Percentiles rank a stretch among this genome's conserved stretches.
Conservation (phyloP, 2,797 vertebrate genomes). For the Gouania willdenowi region DNA sequence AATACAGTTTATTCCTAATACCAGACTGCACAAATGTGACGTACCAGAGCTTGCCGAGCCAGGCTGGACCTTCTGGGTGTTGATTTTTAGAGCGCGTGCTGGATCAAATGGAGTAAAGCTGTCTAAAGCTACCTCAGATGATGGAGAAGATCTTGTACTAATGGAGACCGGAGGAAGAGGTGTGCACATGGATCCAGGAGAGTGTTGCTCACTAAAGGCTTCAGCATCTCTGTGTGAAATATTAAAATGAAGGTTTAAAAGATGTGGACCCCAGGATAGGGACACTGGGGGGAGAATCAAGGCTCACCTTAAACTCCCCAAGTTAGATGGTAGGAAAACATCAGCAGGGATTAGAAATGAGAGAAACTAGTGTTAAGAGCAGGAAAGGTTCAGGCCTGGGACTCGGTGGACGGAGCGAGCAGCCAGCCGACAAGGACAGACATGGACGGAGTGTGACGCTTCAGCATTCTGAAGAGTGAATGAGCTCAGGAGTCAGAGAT, state of each 20-base stretch:
- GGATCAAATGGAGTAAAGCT: conserved; percentile 9
- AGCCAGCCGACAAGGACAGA: conserved; percentile 59
- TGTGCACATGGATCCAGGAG: conserved; percentile 4
- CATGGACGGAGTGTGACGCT: conserved; percentile 22
- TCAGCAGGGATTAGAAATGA: conserved; percentile 31
- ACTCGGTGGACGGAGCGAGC: conserved; percentile 53
- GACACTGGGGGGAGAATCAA: too few species aligned
- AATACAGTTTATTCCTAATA: too few species aligned
- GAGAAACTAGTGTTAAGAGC: conserved; percentile 23
- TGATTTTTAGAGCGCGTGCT: conserved; percentile 5
- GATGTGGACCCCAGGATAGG: too few species aligned
- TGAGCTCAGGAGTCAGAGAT: conserved; percentile 43
- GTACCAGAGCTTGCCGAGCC: conserved; percentile 26
- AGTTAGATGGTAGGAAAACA: conserved; percentile 13
- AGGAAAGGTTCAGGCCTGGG: conserved; percentile 46
- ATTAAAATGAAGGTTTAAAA: background rate
- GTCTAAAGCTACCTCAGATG: conserved; percentile 9
- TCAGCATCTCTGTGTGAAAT: conserved; percentile 26
- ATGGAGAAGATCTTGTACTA: conserved; percentile 8
- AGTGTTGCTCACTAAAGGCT: conserved; percentile 1
- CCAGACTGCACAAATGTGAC: conserved; percentile 1
- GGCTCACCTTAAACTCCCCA: conserved; percentile 48
- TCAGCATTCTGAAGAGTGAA: conserved; percentile 48
- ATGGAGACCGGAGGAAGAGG: conserved; percentile 6
- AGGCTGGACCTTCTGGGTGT: conserved; percentile 15